These are phyloP conservation scores for Diarsia mendica DNA, from an alignment of 2,888 invertebrate genomes.

Conservation along the genomic window DNA sequence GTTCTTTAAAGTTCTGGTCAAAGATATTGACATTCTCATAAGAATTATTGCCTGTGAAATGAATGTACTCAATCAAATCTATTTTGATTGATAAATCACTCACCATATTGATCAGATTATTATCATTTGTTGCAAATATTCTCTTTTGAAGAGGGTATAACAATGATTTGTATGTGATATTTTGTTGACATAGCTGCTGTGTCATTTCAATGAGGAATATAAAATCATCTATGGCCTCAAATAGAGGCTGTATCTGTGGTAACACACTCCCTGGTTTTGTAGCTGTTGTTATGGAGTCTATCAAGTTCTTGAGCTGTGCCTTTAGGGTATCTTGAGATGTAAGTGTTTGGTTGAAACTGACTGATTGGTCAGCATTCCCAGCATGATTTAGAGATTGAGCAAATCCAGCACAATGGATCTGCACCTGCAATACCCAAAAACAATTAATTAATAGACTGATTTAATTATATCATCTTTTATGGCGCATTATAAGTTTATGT, in stretches of 20 bases:
- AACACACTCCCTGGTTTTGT: constrained; percentile 72
- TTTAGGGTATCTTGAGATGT: constrained; percentile 81
- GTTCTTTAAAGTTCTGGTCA: constrained; percentile 77
- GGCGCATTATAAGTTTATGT: not conserved
- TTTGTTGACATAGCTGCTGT: constrained; percentile 77
- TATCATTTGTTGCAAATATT: constrained; percentile 72
- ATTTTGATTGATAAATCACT: constrained; percentile 82
- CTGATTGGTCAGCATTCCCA: constrained; percentile 54
- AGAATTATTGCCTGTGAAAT: constrained; percentile 79
- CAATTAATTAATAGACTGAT: not conserved
- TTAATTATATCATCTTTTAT: not conserved
- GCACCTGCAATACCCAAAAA: constrained; percentile 53
- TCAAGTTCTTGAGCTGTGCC: constrained; percentile 73
- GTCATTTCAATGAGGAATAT: constrained; percentile 75
- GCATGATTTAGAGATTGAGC: constrained; percentile 44
- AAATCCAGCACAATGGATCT: constrained; percentile 62
- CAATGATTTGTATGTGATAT: constrained; percentile 78
- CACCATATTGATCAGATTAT: constrained; percentile 68
- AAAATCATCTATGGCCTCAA: constrained; percentile 80
- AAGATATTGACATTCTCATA: constrained; percentile 80
- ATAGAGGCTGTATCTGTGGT: constrained; percentile 74
- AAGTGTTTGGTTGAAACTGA: constrained; percentile 63
- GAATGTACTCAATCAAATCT: constrained; percentile 85
- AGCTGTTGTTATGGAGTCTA: constrained; percentile 67
- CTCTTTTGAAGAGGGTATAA: constrained; percentile 81